A percentile compares a stretch with the other conserved stretches of the same genome.
phyloP scores from a whole-genome alignment of 2,888 invertebrate genomes.

The Apoderus coryli region DNA sequence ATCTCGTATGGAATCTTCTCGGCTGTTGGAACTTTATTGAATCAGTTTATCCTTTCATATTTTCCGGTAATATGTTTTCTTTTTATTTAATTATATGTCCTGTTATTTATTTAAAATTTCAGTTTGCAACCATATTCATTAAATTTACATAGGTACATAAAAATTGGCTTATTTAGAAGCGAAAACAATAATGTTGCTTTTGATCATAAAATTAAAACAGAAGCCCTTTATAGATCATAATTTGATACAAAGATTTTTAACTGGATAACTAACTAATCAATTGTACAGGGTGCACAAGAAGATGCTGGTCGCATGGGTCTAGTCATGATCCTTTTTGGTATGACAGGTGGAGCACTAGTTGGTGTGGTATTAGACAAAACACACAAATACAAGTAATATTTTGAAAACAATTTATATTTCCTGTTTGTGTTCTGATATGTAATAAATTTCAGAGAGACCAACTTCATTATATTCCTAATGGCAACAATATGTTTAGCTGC shows the following conservation, averaged over 20 bases:
- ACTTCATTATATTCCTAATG: slow-evolving; percentile 18
- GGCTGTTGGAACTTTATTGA: slow-evolving; percentile 85
- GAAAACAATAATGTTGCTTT: no score
- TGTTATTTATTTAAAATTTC: no score
- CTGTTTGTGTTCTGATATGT: no score
- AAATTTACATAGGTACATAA: no score
- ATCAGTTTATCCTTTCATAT: slow-evolving; percentile 66
- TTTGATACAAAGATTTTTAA: no score
- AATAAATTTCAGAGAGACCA: slow-evolving; percentile 23
- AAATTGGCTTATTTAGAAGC: no score
- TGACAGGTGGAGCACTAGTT: slow-evolving; percentile 77
- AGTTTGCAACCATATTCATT: no score
- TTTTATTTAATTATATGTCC: no score
- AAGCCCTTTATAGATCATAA: no score
- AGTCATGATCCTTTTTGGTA: slow-evolving; percentile 80
- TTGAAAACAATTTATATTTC: no score
- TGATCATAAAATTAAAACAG: no score
- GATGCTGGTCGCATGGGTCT: slow-evolving; percentile 83
- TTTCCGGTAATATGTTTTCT: slow-evolving; percentile 48
- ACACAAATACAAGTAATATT: slow-evolving; percentile 77
- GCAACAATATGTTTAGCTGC: slow-evolving; percentile 17
- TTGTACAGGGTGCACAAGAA: slow-evolving; percentile 40
- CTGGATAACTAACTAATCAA: no score
- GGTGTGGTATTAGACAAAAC: slow-evolving; percentile 88
- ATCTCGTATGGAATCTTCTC: slow-evolving; percentile 91